Base-by-base conservation (phyloP, 2,797 vertebrate genomes). In the Monodelphis domestica region DNA sequence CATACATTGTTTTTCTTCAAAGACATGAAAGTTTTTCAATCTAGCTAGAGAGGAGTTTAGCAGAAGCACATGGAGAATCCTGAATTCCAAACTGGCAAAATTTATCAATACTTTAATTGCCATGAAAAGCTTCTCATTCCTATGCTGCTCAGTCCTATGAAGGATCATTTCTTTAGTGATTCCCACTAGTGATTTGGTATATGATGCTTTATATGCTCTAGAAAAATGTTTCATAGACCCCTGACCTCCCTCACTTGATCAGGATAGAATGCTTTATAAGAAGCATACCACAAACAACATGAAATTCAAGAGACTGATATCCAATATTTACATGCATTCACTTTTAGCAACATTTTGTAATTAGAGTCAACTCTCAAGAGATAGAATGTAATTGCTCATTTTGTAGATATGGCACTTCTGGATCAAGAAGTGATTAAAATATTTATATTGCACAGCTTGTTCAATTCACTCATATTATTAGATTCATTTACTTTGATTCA, bases 391-490 rank as follows among this genome's bases (percentile, higher is more conserved):
- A 99, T 99, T 99, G 99, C 98, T 99, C 98, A 99, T 99, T 99
- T 99, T 99, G 99, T 98, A 99, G 98, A 98, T 98, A 98, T 98
- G 98, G 98, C 98, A 98, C 98, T 99, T 99, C 97, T 98, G 98
- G 98, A 99, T 99, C 98, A 98, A 98, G 98, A 98, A 98, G 97
- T 98, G 99, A 98, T 98, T 99, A 99, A 99, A 99, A 99, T 99
- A 99, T 99, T 99, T 99, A 99, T 98, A 98, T 98, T 98, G 97
- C 98, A 98, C 98, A 98, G 98, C 98, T 98, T 98, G 98, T 98
- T 98, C 98, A 98, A 98, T 98, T 98, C 98, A 97, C 97, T 98
- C 97, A 97, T 98, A 98, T 98, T 98, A 98, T 98, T 97, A 98
- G 97, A 98, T 98, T 97, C 98, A 97, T 98, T 98, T 99, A 98